Evolutionary conservation across 2,113 vertebrate genomes (phyloP).

Genomic region (Lepisosteus osseus): DNA sequence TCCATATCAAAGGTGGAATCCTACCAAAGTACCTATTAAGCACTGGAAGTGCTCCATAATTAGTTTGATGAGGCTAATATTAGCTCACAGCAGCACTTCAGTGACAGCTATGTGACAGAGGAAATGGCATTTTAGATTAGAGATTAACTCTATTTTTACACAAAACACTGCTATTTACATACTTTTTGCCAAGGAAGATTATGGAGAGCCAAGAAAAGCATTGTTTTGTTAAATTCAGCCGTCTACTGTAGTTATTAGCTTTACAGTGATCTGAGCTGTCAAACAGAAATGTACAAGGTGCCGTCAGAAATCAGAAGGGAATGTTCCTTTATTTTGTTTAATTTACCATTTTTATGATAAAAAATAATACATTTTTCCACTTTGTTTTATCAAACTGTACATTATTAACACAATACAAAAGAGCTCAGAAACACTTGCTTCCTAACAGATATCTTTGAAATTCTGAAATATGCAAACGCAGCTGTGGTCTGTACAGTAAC

Average conservation of each 20-base stretch:
- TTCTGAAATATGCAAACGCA: too few relatives aligned
- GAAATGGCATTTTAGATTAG: conserved; percentile 45
- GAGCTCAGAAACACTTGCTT: too few relatives aligned
- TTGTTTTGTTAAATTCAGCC: not conserved
- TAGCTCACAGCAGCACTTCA: conserved; percentile 44
- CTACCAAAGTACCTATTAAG: conserved; percentile 47
- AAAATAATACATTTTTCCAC: too few relatives aligned
- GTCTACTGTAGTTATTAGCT: not conserved
- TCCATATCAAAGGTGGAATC: conserved; percentile 60
- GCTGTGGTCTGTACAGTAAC: too few relatives aligned
- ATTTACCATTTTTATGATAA: too few relatives aligned
- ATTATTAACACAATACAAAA: too few relatives aligned
- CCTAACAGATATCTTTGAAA: too few relatives aligned
- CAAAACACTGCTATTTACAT: conserved; percentile 31
- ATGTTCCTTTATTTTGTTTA: too few relatives aligned
- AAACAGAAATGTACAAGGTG: not conserved
- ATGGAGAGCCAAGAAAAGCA: conserved; percentile 1
- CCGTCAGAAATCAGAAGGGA: too few relatives aligned
- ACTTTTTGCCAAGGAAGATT: not conserved
- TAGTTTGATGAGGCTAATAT: conserved; percentile 57
- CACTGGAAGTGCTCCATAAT: conserved; percentile 49
- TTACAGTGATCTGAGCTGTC: not conserved
- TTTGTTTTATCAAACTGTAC: too few relatives aligned
- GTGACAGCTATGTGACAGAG: conserved; percentile 45
- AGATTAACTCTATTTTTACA: conserved; percentile 43